phyloP scores from a whole-genome alignment of 2,797 vertebrate species.

The Dendrocincla tyrannina region DNA sequence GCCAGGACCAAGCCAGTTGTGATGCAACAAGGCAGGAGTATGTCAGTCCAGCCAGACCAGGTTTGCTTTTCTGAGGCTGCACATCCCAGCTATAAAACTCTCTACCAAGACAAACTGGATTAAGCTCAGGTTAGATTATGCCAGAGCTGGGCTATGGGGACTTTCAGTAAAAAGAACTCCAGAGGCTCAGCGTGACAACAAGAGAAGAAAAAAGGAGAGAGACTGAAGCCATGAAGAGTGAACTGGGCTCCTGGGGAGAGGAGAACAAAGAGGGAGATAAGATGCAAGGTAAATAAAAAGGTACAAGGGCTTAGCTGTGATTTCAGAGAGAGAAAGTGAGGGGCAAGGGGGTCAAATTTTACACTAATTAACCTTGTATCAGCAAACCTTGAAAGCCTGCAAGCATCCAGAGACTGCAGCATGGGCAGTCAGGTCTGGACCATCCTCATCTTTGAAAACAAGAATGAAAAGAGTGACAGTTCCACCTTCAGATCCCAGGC shows the following conservation, averaged over 20 bases:
- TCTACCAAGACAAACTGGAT: slow-evolving; percentile 14
- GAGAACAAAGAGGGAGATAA: not conserved
- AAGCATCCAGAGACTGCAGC: not conserved
- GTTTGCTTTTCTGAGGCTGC: not conserved
- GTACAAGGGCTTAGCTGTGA: not conserved
- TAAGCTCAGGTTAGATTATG: not conserved
- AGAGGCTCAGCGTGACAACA: not conserved
- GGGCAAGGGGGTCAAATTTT: not conserved
- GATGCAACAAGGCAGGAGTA: not conserved
- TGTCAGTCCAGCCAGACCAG: not conserved
- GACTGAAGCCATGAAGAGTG: not conserved
- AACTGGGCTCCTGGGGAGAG: not conserved
- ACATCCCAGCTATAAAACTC: not conserved
- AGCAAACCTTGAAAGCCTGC: not conserved
- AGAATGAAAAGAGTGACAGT: not conserved
- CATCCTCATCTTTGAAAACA: not conserved
- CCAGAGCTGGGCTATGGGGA: not conserved
- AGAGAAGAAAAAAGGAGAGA: not conserved
- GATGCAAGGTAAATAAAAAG: slow-evolving; percentile 31
- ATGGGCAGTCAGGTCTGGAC: not conserved
- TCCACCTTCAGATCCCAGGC: not conserved
- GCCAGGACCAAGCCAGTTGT: not conserved
- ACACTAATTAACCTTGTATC: not conserved
- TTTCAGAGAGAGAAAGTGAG: not conserved
- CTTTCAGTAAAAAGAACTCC: not conserved